These are phyloP conservation scores for Condylura cristata DNA, from an alignment of 2,113 vertebrate genomes.

Conservation along the genomic window DNA sequence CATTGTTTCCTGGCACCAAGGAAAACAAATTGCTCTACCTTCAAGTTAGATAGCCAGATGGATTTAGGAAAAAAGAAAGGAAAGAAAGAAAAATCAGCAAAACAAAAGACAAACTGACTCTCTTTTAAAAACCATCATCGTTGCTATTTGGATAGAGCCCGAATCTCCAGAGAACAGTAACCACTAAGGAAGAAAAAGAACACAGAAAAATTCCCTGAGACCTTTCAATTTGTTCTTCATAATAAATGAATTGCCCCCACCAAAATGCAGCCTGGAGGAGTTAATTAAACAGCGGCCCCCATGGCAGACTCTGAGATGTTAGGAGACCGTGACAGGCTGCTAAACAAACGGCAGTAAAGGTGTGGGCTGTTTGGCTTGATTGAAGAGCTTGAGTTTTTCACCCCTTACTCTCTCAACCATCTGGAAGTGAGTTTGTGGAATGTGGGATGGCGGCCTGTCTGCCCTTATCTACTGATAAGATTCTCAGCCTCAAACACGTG, in stretches of 20 bases:
- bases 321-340: conserved; percentile 75
- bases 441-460: conserved; percentile 82
- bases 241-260: conserved; percentile 75
- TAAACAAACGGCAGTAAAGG: conserved; percentile 86
- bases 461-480: conserved; percentile 85
- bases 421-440: conserved; percentile 84
- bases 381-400: conserved; percentile 80
- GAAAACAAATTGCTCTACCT: background rate
- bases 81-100: conserved; percentile 25
- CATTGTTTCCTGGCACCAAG: conserved; percentile 37
- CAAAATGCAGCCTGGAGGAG: conserved; percentile 82
- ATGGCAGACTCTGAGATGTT: conserved; percentile 78
- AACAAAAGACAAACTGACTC: conserved; percentile 72
- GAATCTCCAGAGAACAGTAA: conserved; percentile 82
- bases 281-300: conserved; percentile 85
- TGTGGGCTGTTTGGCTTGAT: conserved; percentile 79
- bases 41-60: background rate
- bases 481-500: conserved; percentile 73
- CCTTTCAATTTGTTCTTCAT: conserved; percentile 80
- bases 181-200: conserved; percentile 64
- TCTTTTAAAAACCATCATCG: conserved; percentile 72
- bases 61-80: conserved; percentile 22
- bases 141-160: conserved; percentile 81
- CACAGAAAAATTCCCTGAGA: background rate
- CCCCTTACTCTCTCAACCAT: conserved; percentile 79